A percentile compares a stretch with the other conserved stretches of the same genome.
Conservation (phyloP, 1,140 invertebrate genomes). For the Calliopsis andreniformis region DNA sequence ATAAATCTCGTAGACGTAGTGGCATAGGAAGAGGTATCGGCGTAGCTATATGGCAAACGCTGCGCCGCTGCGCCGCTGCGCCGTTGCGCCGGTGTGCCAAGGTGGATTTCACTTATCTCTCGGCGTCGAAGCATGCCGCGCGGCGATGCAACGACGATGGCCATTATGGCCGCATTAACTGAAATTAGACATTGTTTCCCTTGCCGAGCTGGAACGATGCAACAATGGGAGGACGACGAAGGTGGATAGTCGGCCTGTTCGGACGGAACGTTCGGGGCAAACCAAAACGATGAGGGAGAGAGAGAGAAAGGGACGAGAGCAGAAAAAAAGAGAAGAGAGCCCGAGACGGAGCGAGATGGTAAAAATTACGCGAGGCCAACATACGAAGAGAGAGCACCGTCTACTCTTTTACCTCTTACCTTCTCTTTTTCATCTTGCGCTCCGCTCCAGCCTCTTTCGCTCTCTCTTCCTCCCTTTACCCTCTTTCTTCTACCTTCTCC, state of each 20-base stretch:
- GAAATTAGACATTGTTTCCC: slow-evolving; percentile 72
- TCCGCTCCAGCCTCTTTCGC: not conserved
- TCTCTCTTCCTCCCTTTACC: not conserved
- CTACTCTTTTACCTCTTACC: slow-evolving; percentile 7
- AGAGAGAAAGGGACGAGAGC: slow-evolving; percentile 4
- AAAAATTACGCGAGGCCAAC: slow-evolving; percentile 35
- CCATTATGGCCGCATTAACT: slow-evolving; percentile 68
- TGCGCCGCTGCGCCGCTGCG: no score
- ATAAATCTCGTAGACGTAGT: not conserved
- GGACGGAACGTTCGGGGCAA: slow-evolving; percentile 24
- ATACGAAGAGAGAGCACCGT: not conserved
- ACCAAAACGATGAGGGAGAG: slow-evolving; percentile 19
- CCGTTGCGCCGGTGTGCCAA: slow-evolving; percentile 7
- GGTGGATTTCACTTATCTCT: slow-evolving; percentile 63
- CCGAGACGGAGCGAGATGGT: slow-evolving; percentile 6
- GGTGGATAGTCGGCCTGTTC: slow-evolving; percentile 6
- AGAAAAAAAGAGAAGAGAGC: slow-evolving; percentile 3
- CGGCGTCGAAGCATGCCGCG: slow-evolving; percentile 40
- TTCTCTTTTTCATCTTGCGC: slow-evolving; percentile 6
- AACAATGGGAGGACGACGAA: slow-evolving; percentile 55
- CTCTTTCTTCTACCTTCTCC: not conserved
- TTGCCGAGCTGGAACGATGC: slow-evolving; percentile 51
- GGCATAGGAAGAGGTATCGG: not conserved
- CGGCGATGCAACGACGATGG: slow-evolving; percentile 56
- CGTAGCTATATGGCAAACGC: not conserved